Conservation (phyloP, 2,888 invertebrate species). For the Himalopsyche kuldschensis region DNA sequence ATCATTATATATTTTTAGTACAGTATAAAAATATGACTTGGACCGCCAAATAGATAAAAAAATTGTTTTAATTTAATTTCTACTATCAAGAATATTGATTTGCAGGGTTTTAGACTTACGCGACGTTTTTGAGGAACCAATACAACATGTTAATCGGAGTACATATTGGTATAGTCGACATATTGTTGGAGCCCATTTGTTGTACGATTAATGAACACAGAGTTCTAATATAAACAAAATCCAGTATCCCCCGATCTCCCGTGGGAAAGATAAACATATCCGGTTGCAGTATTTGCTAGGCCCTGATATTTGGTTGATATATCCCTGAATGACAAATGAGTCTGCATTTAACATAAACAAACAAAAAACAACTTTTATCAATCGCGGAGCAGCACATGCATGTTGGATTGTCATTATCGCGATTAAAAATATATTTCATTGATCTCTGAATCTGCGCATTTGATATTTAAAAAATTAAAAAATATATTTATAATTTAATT, state of each 20-base stretch:
- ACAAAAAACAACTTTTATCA: background rate
- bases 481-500: too few species aligned
- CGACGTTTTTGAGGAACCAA: too few species aligned
- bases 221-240: background rate
- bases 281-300: background rate
- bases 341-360: background rate
- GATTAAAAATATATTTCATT: too few species aligned
- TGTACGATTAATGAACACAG: background rate
- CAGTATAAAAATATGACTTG: too few species aligned
- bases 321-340: background rate
- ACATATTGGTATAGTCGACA: background rate
- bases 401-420: background rate
- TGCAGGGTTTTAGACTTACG: too few species aligned
- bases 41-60: too few species aligned
- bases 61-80: too few species aligned
- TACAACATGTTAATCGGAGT: background rate
- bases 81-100: too few species aligned
- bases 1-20: too few species aligned
- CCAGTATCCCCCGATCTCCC: background rate
- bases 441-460: too few species aligned
- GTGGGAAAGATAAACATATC: conserved; percentile 4
- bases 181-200: background rate
- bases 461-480: too few species aligned
- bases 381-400: background rate
- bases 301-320: background rate